Conservation (phyloP, 23 tunicate genomes). For the Ciona savignyi region DNA sequence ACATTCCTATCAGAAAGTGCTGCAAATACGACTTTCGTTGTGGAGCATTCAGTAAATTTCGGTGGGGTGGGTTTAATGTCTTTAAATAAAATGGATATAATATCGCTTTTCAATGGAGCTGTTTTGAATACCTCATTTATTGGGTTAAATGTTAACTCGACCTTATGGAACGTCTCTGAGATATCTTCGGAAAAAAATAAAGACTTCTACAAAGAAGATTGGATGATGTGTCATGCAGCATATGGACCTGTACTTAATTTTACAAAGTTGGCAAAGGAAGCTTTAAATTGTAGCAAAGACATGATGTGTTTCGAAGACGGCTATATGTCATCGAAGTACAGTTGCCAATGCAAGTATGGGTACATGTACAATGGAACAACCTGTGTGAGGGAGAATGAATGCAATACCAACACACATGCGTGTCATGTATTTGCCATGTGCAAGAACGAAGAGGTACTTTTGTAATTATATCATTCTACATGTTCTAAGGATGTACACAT, state of each 20-base stretch:
- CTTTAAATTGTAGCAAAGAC: not conserved
- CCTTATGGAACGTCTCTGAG: not conserved
- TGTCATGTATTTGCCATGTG: not conserved
- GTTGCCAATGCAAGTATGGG: not conserved
- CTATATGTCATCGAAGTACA: not conserved
- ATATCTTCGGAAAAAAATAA: not conserved
- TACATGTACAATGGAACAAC: not conserved
- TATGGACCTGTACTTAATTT: not conserved
- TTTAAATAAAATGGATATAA: no score
- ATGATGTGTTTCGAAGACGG: not conserved
- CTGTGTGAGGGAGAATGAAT: not conserved
- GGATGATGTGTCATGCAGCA: not conserved
- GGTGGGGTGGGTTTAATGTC: not conserved
- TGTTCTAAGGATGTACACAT: no score
- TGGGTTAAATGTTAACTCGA: not conserved
- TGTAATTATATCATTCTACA: not conserved
- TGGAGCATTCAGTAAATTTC: not conserved
- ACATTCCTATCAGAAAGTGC: not conserved
- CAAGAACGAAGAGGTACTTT: not conserved
- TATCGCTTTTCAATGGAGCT: not conserved
- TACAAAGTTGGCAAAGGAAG: not conserved
- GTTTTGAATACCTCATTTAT: not conserved
- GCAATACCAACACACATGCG: not conserved
- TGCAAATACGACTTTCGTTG: not conserved
- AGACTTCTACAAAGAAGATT: not conserved